Conservation (phyloP, 2,113 vertebrate species). For the Otus sunia region DNA sequence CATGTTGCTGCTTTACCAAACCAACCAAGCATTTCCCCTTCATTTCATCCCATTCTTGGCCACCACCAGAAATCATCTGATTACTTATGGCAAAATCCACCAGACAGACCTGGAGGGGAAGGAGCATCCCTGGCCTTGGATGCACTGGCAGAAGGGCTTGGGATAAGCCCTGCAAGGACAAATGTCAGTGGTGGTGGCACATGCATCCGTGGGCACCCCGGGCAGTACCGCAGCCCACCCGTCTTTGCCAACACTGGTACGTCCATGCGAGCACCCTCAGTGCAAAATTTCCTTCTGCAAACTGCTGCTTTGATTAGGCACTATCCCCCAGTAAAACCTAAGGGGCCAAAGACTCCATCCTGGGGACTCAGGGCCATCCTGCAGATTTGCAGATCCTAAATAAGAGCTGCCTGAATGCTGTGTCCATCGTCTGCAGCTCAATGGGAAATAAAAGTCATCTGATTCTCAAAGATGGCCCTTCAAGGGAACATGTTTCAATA, state of each 20-base stretch:
- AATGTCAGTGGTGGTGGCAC: neutral
- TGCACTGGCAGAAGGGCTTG: neutral
- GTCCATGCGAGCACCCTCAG: accelerated
- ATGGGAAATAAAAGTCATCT: neutral
- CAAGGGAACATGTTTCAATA: neutral
- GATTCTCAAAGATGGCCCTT: neutral
- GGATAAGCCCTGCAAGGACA: neutral
- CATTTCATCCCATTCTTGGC: neutral
- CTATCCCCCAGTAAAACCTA: neutral
- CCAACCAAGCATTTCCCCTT: neutral
- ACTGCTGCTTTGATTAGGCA: neutral
- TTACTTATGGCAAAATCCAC: neutral
- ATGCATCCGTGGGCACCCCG: accelerated
- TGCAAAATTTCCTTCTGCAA: neutral
- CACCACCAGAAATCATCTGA: neutral
- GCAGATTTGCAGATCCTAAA: neutral
- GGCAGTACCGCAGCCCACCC: neutral
- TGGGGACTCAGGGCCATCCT: accelerated
- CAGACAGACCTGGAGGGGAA: neutral
- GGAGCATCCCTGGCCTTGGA: neutral
- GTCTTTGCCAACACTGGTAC: neutral
- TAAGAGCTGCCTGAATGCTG: neutral
- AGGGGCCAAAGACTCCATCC: neutral
- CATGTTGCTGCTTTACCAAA: neutral
- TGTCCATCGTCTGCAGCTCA: neutral